Evolutionary conservation across 2,888 invertebrate genomes (phyloP), one percentile per base, ranked within the genome.

Genomic region (Zygogramma bicolorata): DNA sequence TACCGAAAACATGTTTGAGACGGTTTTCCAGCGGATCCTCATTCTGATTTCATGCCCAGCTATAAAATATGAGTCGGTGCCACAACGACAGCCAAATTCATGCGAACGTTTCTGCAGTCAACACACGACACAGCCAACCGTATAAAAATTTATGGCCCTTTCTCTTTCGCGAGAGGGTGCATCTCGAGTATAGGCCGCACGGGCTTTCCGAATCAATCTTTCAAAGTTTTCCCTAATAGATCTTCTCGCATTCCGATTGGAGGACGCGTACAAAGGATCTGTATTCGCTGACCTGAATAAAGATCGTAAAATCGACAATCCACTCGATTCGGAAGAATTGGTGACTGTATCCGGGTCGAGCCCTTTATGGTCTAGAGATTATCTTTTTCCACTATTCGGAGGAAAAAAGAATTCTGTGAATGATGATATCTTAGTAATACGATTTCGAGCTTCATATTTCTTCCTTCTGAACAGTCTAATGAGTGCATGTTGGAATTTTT

Each of bases 101-200:
- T 80, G 70, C 77, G 71, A 74, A 77, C 79, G 79, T 81, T 81
- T 81, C 81, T 29, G 78, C 69, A 83, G 78, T 79, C 81, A 70
- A 76, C 59, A 65, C 63, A 81, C 80, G 82, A 77, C 80, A 76
- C 68, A 69, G 72, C 62, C 72, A 79, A 80, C 81, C 71, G 80
- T 78, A 81, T 82, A 83, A 82, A 82, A 83, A 83, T 83, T 82
- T 84, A 83, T 82, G 79, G 75, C 77, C 74, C 71, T 70, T 77
- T 76, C 71, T 71, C 75, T 77, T 76, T 81, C 77, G 78, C 79
- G 75, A 76, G 71, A 74, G 74, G 75, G 73, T 58, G 73, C 73
- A 77, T 77, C 71, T 73, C 71, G 70, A 75, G 73, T 72, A 71
- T 59, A 67, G 77, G 70, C 74, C 49, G 63, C 61, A 59, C 62